These are phyloP conservation scores for Quadroppia sp. DNA, from an alignment of 2,888 invertebrate species.

Conservation along the genomic window DNA sequence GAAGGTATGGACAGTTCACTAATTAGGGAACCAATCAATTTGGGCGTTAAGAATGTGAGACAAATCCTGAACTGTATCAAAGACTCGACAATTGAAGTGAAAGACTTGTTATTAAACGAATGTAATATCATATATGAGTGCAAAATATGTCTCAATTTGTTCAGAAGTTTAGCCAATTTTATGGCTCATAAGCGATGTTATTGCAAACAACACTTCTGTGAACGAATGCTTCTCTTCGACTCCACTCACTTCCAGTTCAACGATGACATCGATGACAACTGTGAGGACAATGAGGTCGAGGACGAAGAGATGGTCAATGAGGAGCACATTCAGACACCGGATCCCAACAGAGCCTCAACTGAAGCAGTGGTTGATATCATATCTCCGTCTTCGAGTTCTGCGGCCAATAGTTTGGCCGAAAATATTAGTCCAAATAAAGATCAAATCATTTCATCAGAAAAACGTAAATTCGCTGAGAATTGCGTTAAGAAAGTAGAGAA, in stretches of 20 bases:
- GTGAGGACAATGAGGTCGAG: slow-evolving; percentile 57
- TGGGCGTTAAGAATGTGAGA: slow-evolving; percentile 65
- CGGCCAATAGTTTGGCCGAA: slow-evolving; percentile 12
- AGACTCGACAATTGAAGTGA: slow-evolving; percentile 69
- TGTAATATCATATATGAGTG: slow-evolving; percentile 87
- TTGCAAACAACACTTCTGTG: slow-evolving; percentile 56
- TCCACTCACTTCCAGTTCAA: slow-evolving; percentile 38
- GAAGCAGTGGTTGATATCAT: neutral
- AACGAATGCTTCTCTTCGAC: slow-evolving; percentile 47
- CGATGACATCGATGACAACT: slow-evolving; percentile 55
- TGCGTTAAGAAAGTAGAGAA: slow-evolving; percentile 31
- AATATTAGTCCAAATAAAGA: slow-evolving; percentile 23
- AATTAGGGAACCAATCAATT: slow-evolving; percentile 63
- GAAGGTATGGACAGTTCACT: slow-evolving; percentile 53
- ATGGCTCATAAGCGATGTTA: slow-evolving; percentile 81
- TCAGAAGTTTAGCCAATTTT: slow-evolving; percentile 79
- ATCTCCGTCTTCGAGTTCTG: slow-evolving; percentile 19
- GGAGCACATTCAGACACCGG: neutral
- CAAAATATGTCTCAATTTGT: slow-evolving; percentile 76
- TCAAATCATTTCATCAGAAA: slow-evolving; percentile 1
- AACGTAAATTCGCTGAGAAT: slow-evolving; percentile 27
- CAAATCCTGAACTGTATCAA: slow-evolving; percentile 69
- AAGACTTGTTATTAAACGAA: slow-evolving; percentile 68
- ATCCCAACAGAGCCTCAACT: slow-evolving; percentile 8
- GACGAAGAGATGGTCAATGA: slow-evolving; percentile 47